phyloP scores from a whole-genome alignment of 92 coral and sea anemone species.

The Phenganax marumi region DNA sequence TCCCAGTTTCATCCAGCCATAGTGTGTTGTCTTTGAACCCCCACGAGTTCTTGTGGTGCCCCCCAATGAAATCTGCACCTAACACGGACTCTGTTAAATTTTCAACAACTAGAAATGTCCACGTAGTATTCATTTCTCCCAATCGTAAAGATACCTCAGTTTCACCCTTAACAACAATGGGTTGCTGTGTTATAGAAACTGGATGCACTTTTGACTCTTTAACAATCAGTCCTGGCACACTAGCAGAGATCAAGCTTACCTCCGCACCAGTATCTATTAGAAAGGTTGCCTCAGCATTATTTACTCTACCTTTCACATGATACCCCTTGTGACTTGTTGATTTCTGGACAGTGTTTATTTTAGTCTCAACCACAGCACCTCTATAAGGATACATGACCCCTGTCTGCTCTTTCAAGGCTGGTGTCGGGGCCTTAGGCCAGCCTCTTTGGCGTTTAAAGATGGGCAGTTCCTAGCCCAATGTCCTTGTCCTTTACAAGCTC shows the following conservation, averaged over 20 bases:
- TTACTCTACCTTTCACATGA: constrained; percentile 40
- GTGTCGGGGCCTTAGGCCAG: constrained; percentile 58
- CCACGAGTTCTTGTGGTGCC: constrained; percentile 55
- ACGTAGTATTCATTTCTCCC: constrained; percentile 27
- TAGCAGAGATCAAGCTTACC: constrained; percentile 44
- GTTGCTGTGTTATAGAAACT: background rate
- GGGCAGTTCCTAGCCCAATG: constrained; percentile 58
- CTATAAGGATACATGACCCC: constrained; percentile 53
- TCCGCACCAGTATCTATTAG: constrained; percentile 50
- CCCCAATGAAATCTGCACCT: constrained; percentile 60
- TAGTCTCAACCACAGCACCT: constrained; percentile 5
- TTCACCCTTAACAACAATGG: background rate
- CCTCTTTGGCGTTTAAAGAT: constrained; percentile 58
- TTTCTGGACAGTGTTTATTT: constrained; percentile 45
- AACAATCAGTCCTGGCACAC: constrained; percentile 43
- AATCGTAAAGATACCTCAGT: constrained; percentile 13
- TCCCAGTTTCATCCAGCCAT: constrained; percentile 53
- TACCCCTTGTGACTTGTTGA: constrained; percentile 2
- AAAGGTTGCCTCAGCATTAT: constrained; percentile 27
- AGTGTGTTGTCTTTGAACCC: constrained; percentile 46
- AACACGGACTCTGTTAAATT: constrained; percentile 49
- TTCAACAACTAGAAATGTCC: constrained; percentile 54
- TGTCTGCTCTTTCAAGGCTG: constrained; percentile 36
- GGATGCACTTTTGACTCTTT: constrained; percentile 3
- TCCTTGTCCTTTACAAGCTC: constrained; percentile 46